Evolutionary conservation across 2,888 invertebrate genomes (phyloP), one percentile per base, ranked within the genome.

Genomic region (Aromia moschata): DNA sequence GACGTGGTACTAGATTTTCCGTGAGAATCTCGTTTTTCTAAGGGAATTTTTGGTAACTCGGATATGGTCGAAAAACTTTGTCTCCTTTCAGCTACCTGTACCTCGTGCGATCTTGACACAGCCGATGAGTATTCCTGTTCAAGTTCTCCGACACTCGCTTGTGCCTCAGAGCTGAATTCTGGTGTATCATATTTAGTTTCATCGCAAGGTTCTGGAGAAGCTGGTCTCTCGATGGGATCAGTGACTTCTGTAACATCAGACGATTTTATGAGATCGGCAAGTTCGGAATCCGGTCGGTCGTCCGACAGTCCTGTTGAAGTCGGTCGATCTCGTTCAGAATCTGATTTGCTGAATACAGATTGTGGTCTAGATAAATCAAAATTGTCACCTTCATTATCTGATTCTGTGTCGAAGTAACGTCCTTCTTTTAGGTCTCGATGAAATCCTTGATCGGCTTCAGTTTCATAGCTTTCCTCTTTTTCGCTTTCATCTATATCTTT

Each of bases 161-260:
- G 77, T 12, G 77, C 76, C 62, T 74, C 74, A 2, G 74, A 73
- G 58, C 72, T 73, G 40, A 74, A 72, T 70, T 82, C 80, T 9
- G 79, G 78, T 9, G 78, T 78, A 47, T 80, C 80, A 57, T 78
- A 78, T 73, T 80, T 77, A 18, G 77, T 75, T 69, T 79, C 78
- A 14, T 79, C 81, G 15, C 75, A 76, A 7, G 82, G 82, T 69
- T 83, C 83, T 20, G 86, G 85, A 7, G 85, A 82, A 41, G 77
- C 71, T 16, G 85, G 85, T 65, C 85, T 75, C 67, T 84, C 84
- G 54, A 84, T 79, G n/a, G 84, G 83, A 65, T 82, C 82, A 14
- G 72, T 70, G 31, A 76, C 76, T 43, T 79, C 76, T 37, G 74
- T 74, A 38, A 70, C 68, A 56, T 79, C 80, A 2, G 79, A 77